These are phyloP conservation scores for Lampris megalopsis DNA, from an alignment of 2,113 vertebrate species.

Conservation along the genomic window DNA sequence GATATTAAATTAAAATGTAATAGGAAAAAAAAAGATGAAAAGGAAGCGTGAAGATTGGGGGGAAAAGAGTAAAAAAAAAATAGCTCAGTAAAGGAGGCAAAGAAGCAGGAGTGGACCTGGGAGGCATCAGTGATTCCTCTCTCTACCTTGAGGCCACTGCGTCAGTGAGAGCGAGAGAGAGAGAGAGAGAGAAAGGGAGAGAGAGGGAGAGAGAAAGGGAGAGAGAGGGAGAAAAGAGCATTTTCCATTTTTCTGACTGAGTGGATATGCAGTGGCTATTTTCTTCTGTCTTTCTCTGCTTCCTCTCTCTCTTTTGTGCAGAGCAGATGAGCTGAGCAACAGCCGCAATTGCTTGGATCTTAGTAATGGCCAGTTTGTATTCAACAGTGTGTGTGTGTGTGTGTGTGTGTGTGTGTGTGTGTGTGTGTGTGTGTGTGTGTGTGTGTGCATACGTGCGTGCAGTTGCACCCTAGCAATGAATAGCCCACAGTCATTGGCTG, in stretches of 20 bases:
- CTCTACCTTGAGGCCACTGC: constrained; percentile 51
- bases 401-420: constrained; percentile 8
- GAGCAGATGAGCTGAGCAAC: constrained; percentile 26
- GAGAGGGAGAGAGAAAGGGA: neutral
- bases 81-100: neutral
- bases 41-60: constrained; percentile 9
- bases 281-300: constrained; percentile 46
- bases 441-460: neutral
- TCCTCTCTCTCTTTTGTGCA: constrained; percentile 29
- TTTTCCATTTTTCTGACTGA: constrained; percentile 62
- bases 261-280: constrained; percentile 54
- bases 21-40: constrained; percentile 46
- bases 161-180: constrained; percentile 23
- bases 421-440: neutral
- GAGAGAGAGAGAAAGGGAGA: neutral
- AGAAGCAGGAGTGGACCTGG: neutral
- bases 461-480: neutral
- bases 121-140: constrained; percentile 35
- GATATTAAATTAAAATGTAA: constrained; percentile 49
- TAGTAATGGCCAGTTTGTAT: constrained; percentile 21
- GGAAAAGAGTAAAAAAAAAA: too few species aligned
- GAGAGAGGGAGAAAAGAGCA: constrained; percentile 14
- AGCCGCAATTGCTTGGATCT: constrained; percentile 26
- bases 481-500: neutral
- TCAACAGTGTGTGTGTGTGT: constrained; percentile 11